A percentile compares a stretch with the other conserved stretches of the same genome.
These are phyloP conservation scores for Drosophila sucinea DNA, from an alignment of 1,140 invertebrate genomes.

Conservation along the genomic window DNA sequence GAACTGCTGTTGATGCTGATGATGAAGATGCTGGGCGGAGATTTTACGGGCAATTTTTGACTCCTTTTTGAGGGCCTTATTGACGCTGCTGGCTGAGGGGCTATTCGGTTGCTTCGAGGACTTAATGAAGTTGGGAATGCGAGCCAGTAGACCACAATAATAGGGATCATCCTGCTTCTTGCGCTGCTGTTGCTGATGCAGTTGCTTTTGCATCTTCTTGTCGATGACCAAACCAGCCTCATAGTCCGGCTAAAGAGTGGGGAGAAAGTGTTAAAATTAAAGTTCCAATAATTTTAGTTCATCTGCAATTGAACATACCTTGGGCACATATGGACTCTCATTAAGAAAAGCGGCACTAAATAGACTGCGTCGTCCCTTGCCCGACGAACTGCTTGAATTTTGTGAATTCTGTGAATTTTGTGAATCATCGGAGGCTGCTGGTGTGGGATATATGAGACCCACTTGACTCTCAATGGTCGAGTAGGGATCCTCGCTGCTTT, in stretches of 20 bases:
- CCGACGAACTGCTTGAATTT: constrained; percentile 64
- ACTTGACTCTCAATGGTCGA: constrained; percentile 82
- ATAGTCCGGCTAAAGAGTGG: constrained; percentile 68
- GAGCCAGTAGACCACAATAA: constrained; percentile 91
- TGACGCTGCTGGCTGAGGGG: constrained; percentile 27
- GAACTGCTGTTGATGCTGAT: constrained; percentile 50
- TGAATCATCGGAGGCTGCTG: constrained; percentile 78
- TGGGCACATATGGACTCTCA: constrained; percentile 79
- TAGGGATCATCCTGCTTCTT: constrained; percentile 90
- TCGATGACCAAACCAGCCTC: constrained; percentile 61
- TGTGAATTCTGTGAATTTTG: constrained; percentile 71
- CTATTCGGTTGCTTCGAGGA: constrained; percentile 65
- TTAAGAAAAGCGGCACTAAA: constrained; percentile 76
- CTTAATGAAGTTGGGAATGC: constrained; percentile 92
- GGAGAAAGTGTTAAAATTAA: neutral
- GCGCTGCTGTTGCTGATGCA: constrained; percentile 57
- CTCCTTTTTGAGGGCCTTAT: constrained; percentile 74
- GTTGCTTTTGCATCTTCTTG: constrained; percentile 67
- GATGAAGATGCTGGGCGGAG: constrained; percentile 67
- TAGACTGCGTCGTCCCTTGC: constrained; percentile 74
- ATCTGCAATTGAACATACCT: constrained; percentile 48
- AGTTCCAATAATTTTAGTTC: neutral
- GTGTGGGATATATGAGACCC: constrained; percentile 78
- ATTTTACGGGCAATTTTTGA: constrained; percentile 80
- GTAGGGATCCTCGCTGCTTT: constrained; percentile 79